Percentiles rank a stretch among this genome's conserved stretches.
These are phyloP conservation scores for Brachionus rubens DNA, from an alignment of 1,140 invertebrate genomes.

Conservation along the genomic window DNA sequence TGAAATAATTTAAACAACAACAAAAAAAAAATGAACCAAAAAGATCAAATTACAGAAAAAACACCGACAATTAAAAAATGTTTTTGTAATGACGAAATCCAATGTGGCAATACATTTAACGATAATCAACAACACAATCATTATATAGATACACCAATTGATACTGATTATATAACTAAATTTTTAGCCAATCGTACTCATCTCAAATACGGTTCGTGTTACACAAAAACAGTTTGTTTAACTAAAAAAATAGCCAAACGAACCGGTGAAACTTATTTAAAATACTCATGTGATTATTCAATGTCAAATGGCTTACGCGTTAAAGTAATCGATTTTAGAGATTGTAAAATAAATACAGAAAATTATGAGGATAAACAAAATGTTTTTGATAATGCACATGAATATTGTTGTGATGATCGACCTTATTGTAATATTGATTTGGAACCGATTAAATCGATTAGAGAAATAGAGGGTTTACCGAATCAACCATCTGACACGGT, in stretches of 20 bases:
- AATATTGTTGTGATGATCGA: constrained; percentile 6
- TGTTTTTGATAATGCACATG: background rate
- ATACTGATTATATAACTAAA: background rate
- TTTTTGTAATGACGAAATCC: constrained; percentile 34
- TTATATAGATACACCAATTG: background rate
- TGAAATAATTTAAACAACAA: too few relatives aligned
- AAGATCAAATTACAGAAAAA: background rate
- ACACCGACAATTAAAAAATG: background rate
- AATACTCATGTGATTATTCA: constrained; percentile 38
- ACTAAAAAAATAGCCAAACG: constrained; percentile 1
- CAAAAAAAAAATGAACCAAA: background rate
- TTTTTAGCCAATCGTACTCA: background rate
- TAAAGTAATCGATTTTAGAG: constrained; percentile 28
- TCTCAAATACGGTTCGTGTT: background rate
- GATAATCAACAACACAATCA: too few relatives aligned
- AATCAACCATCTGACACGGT: background rate
- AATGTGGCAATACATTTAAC: background rate
- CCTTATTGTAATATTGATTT: constrained; percentile 28
- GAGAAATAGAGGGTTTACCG: background rate
- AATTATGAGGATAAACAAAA: background rate
- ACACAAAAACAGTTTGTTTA: constrained; percentile 30
- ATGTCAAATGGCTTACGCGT: background rate
- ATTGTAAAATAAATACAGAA: background rate
- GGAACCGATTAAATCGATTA: background rate
- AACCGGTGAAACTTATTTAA: background rate